Base-by-base conservation (phyloP, 1,140 invertebrate genomes). In the Catajapyx aquilonaris region DNA sequence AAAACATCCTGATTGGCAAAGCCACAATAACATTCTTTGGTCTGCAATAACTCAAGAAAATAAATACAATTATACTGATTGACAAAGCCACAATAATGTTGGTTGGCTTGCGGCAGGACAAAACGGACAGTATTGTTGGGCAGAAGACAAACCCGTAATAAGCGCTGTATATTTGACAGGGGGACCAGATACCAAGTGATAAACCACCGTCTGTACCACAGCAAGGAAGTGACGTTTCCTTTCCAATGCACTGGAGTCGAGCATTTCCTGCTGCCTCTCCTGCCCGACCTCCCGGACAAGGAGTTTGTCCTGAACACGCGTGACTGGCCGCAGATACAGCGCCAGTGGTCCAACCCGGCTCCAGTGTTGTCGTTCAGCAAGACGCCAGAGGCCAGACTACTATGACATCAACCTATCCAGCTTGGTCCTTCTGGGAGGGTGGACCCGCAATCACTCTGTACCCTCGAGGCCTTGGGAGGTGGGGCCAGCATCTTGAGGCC, bases 351-450 rank as follows among this genome's bases (percentile, higher is more conserved):
- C 2, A 56, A 64, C 43, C 62, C 66, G 18, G 50, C 73, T 23
- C 90, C 90, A 17, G 65, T 95, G 18, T 84, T 95, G 54, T 95
- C 88, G 7, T 95, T 96, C 50, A 95, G 88, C 56, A 95, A 80
- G 70, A 81, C 75, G 11, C 50, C 56, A 80, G 70, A 81, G 75
- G 11, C 50, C 56, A 33, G 71, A 85, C 13, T 84, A 88, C 57
- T 68, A 69, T 54, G 91, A 97, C 52, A 91, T 96, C 40, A 84
- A n/a, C 79, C 66, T 96, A 94, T 64, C 91, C 91, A 33, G 81
- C 90, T 0, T 96, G 91, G 91, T 76, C 81, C 20, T 96, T 97
- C 60, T 94, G 88, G 88, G 84, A 87, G 61, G 90, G 91, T 31
- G 91, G 91, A 2, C 91, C 91, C 30, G 90, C 90, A 2, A 93